Percentiles rank a stretch among this genome's conserved stretches.
These are phyloP conservation scores for Egretta garzetta DNA, from an alignment of 2,113 vertebrate genomes.

Conservation along the genomic window DNA sequence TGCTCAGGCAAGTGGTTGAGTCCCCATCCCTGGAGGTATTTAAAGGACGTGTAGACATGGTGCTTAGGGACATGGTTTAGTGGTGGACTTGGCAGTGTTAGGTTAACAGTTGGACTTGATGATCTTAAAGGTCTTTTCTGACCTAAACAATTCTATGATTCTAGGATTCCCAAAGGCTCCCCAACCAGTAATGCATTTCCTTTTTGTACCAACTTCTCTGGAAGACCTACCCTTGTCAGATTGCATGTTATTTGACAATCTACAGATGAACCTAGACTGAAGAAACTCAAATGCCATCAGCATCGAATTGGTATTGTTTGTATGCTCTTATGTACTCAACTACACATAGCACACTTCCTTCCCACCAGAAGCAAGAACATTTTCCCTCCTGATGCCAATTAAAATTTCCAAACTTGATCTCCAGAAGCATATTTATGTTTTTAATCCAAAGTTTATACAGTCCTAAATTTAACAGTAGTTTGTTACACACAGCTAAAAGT, in stretches of 20 bases:
- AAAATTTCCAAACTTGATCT: neutral
- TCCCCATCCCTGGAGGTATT: too few species aligned
- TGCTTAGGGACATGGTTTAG: too few species aligned
- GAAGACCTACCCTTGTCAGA: neutral
- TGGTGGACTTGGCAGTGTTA: too few species aligned
- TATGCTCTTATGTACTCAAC: neutral
- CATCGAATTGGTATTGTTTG: neutral
- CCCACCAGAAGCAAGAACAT: neutral
- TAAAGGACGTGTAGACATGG: too few species aligned
- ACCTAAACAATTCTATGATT: too few species aligned
- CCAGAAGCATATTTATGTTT: neutral
- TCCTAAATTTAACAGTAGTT: neutral
- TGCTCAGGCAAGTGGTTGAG: too few species aligned
- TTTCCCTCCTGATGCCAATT: neutral
- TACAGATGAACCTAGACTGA: neutral
- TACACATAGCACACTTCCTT: neutral
- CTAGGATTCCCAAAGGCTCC: neutral
- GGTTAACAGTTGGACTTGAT: too few species aligned
- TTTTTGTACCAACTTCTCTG: neutral
- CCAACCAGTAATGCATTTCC: fast-evolving
- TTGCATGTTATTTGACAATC: neutral
- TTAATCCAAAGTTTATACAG: neutral
- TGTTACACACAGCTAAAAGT: neutral
- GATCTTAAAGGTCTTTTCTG: too few species aligned
- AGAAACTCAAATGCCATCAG: neutral